Base-by-base conservation (phyloP, 2,797 vertebrate species). In the Poeciliopsis paucimaculata region DNA sequence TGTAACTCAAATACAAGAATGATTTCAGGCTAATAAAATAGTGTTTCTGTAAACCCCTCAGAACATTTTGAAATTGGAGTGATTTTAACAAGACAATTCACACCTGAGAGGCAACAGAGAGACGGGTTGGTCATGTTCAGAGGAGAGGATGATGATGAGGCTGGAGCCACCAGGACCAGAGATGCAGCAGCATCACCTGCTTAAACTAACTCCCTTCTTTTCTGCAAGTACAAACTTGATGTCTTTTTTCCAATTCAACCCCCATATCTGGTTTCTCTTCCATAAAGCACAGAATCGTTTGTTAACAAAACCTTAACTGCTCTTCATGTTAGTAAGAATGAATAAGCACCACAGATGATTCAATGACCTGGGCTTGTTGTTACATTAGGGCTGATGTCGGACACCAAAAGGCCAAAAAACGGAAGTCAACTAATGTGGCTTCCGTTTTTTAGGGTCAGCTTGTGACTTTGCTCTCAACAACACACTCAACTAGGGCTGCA, bases 381-480 rank as follows among this genome's bases (percentile, higher is more conserved):
- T 55, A 64, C 34, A 66, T 34, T 28, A 70, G 36, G 11, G 66
- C 20, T 77, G 77, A 77, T 39, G 46, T 36, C 46, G 64, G 68
- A 78, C 31, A 46, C 36, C 3, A 60, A 73, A 6, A 51, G 31
- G 39, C 34, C 39, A 47, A 55, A 80, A 77, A 77, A 12, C 70
- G 66, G 39, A 46, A 23, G 23, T 36, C 23, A 28, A 76, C 60
- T 66, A 71, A 80, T 45, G 78, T 46, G 72, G 28, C 49, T n/a
- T n/a, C n/a, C n/a, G n/a, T n/a, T n/a, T n/a, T n/a, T n/a, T n/a
- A n/a, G 20, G 43, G 74, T 45, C 64, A 76, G 18, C 6, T 12
- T 43, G 36, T 43, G 39, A 70, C 26, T 1, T 5, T 43, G 11
- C 66, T 23, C 36, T 20, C 4, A 39, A 34, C 36, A 36, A 34